phyloP scores from a whole-genome alignment of 2,888 invertebrate species.

The Eilema depressum region DNA sequence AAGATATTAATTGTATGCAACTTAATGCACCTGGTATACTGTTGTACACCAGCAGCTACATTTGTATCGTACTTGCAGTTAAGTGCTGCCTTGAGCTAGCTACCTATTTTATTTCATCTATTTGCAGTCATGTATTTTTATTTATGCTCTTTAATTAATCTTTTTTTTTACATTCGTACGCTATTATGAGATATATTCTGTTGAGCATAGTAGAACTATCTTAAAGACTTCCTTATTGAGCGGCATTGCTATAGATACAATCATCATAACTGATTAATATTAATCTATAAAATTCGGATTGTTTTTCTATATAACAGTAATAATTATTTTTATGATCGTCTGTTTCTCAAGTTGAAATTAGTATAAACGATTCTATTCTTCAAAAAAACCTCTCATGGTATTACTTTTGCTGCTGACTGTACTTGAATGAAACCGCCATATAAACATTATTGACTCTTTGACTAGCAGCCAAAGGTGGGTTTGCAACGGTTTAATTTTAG shows the following conservation, averaged over 20 bases:
- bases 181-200: no score
- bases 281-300: no score
- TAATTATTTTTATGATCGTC: not conserved
- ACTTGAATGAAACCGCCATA: not conserved
- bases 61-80: not conserved
- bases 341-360: no score
- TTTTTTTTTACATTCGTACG: not conserved
- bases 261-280: no score
- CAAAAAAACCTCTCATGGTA: no score
- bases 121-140: not conserved
- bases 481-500: not conserved
- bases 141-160: not conserved
- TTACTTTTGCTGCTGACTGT: not conserved
- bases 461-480: not conserved
- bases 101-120: not conserved
- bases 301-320: not conserved
- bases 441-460: not conserved
- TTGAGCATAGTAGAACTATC: no score
- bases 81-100: not conserved
- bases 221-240: no score
- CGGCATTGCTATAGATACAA: no score
- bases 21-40: not conserved
- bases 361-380: no score
- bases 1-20: not conserved
- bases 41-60: not conserved